Base-by-base conservation (phyloP, 2,888 invertebrate genomes). In the Anorthoa munda region DNA sequence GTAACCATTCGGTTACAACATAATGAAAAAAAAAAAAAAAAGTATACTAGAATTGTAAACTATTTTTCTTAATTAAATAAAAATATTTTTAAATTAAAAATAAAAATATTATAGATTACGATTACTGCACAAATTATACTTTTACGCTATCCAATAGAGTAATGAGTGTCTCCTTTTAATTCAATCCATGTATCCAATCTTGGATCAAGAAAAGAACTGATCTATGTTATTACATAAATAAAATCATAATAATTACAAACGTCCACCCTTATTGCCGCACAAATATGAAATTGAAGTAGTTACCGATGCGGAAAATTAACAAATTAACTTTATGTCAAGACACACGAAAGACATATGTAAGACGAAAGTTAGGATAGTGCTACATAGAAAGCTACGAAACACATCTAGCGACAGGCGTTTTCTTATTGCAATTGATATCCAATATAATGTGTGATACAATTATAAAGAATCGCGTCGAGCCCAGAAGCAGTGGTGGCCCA, bases 271-370 rank as follows among this genome's bases (percentile, higher is more conserved):
- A 71, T 45, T 66, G 45, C 51, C 23, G 13, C 12, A n/a, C 59
- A 59, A 45, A 59, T 31, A 56, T 68, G 51, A 23, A 55, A 68
- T 74, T 59, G 48, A 73, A 69, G 50, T 65, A 72, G 66, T 73
- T 60, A 72, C 51, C 12, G 71, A 48, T 50, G 68, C 59, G 64
- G 72, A 79, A 82, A 82, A 79, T 82, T 76, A 82, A 64, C 45
- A 66, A 79, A 75, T 69, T 75, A 68, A 46, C 58, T 75, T 21
- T n/a, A 51, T 68, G 75, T 75, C 61, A 70, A 23, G 63, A 65
- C 50, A 51, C 48, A 46, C 56, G 60, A 48, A 53, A 56, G 17
- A 66, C 11, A 51, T 48, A 26, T 39, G 39, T 9, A 65, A 26
- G 12, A 58, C 53, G 39, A 21, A 46, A 13, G 50, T 51, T 59